Evolutionary conservation across 2,797 vertebrate genomes (phyloP).

Genomic region (Propithecus deckenii): DNA sequence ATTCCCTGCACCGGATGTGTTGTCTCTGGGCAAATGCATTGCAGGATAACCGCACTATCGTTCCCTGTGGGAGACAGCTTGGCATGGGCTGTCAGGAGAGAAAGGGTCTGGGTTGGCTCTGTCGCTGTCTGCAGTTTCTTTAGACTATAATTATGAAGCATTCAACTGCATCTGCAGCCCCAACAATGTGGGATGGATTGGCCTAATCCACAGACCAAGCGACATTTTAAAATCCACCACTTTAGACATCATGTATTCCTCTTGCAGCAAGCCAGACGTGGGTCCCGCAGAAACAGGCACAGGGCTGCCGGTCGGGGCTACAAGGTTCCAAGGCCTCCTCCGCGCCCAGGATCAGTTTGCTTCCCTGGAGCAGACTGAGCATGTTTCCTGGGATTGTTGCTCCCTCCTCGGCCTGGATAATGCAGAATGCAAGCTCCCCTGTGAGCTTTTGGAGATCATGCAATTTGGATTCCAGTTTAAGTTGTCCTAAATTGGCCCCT

Average conservation of each 20-base stretch:
- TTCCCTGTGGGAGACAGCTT: constrained; percentile 38
- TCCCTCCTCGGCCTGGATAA: background rate
- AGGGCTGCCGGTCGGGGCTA: background rate
- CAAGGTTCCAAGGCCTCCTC: background rate
- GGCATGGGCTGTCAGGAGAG: background rate
- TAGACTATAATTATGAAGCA: constrained; percentile 58
- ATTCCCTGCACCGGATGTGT: background rate
- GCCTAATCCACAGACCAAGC: constrained; percentile 46
- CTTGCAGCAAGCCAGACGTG: constrained; percentile 57
- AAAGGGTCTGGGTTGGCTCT: constrained; percentile 15
- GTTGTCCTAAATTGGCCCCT: constrained; percentile 33
- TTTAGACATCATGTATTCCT: constrained; percentile 63
- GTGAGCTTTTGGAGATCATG: background rate
- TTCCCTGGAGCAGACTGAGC: background rate
- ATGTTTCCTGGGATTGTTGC: background rate
- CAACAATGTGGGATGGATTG: constrained; percentile 73
- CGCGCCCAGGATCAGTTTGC: background rate
- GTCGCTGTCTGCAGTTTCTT: constrained; percentile 78
- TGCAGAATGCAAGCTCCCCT: background rate
- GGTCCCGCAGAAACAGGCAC: constrained; percentile 37
- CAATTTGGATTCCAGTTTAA: constrained; percentile 43
- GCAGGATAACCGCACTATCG: constrained; percentile 11
- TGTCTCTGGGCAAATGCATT: background rate
- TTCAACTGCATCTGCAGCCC: constrained; percentile 82
- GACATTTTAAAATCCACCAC: constrained; percentile 41